Conservation (phyloP, 2,797 vertebrate species). For the Paratrypauchen microcephalus region DNA sequence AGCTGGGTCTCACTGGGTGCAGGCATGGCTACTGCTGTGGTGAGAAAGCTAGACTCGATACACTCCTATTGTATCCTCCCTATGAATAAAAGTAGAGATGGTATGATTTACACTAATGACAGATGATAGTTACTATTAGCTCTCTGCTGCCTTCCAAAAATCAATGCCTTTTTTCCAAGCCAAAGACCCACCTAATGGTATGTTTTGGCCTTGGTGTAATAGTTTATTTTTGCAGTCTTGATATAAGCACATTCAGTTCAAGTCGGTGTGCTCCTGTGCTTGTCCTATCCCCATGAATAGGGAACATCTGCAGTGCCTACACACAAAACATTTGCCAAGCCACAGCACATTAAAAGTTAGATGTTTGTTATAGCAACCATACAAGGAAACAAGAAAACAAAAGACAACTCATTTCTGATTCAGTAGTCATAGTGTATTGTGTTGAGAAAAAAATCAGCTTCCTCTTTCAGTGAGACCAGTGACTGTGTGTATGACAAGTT, state of each 20-base stretch:
- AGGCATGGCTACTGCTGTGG: conserved; percentile 82
- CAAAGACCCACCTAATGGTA: not conserved
- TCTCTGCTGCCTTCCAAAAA: not conserved
- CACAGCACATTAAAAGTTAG: not conserved
- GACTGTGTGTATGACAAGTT: not conserved
- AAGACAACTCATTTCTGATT: not conserved
- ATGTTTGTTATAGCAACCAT: not conserved
- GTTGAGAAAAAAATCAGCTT: not conserved
- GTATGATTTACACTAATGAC: not conserved
- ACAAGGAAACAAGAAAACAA: not conserved
- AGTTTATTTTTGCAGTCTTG: not conserved
- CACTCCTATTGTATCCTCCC: not conserved
- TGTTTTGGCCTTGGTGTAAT: conserved; percentile 2
- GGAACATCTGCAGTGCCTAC: not conserved
- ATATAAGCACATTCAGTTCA: not conserved
- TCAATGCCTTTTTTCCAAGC: conserved; percentile 3
- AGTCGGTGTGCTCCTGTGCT: not conserved
- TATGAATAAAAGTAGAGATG: not conserved
- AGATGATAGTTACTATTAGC: conserved; percentile 3
- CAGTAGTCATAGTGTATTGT: not conserved
- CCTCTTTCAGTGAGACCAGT: not conserved
- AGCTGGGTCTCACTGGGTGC: conserved; percentile 89
- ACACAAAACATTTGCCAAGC: not conserved
- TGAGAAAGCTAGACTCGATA: conserved; percentile 68
- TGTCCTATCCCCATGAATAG: not conserved